Conservation (phyloP, 92 coral and sea anemone species). For the Phenganax subtilis region DNA sequence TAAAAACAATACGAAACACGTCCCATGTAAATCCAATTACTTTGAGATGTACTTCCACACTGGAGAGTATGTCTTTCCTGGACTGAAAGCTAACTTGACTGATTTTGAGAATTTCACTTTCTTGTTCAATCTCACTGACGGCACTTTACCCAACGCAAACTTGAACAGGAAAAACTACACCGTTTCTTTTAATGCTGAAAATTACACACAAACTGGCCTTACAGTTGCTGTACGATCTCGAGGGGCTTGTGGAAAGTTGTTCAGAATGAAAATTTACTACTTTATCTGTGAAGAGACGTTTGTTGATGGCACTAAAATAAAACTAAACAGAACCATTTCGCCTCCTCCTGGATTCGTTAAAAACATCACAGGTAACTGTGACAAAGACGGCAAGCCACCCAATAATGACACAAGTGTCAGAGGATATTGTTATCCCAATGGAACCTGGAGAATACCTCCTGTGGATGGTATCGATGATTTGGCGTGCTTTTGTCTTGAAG, state of each 20-base stretch:
- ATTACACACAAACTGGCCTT: neutral
- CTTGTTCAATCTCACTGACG: neutral
- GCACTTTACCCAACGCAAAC: neutral
- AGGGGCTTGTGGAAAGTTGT: slow-evolving; percentile 56
- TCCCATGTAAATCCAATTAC: neutral
- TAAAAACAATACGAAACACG: neutral
- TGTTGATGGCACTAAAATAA: neutral
- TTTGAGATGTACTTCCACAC: neutral
- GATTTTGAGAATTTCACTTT: too few relatives aligned
- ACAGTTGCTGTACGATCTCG: slow-evolving; percentile 21
- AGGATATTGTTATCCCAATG: neutral
- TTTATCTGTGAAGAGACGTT: slow-evolving; percentile 24
- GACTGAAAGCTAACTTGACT: too few relatives aligned
- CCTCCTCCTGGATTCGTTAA: neutral
- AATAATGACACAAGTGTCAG: neutral
- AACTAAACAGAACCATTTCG: neutral
- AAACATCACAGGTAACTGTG: neutral
- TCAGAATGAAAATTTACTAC: slow-evolving; percentile 47
- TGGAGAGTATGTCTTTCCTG: too few relatives aligned
- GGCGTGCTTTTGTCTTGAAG: too few relatives aligned
- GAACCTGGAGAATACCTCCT: too few relatives aligned
- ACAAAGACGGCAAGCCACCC: neutral
- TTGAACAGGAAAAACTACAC: neutral
- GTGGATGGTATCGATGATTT: too few relatives aligned
- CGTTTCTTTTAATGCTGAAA: neutral